These are phyloP conservation scores for Albula goreensis DNA, from an alignment of 2,113 vertebrate species.

Conservation along the genomic window DNA sequence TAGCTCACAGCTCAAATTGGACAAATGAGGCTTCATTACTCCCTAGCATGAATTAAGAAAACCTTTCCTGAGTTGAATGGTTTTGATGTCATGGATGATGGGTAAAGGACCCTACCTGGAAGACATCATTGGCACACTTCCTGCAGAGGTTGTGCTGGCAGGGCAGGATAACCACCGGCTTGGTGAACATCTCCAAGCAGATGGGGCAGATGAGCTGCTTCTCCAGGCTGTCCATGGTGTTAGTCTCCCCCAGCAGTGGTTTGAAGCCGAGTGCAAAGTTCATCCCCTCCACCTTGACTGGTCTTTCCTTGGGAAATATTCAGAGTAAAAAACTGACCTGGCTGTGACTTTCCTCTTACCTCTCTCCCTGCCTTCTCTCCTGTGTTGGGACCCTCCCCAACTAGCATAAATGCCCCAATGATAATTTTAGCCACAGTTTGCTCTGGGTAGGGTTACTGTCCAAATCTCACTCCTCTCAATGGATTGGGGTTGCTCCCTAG, in stretches of 20 bases:
- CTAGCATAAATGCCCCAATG: conserved; percentile 20
- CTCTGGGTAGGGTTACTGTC: conserved; percentile 63
- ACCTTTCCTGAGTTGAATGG: too few species aligned
- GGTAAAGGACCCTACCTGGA: conserved; percentile 59
- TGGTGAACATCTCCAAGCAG: conserved; percentile 79
- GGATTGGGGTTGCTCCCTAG: not conserved
- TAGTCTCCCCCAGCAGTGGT: conserved; percentile 73
- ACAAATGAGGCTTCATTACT: not conserved
- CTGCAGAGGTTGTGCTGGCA: conserved; percentile 81
- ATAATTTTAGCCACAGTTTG: conserved; percentile 68
- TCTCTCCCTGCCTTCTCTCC: conserved; percentile 23
- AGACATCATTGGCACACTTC: conserved; percentile 78
- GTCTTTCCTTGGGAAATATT: not conserved
- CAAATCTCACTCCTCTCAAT: conserved; percentile 45
- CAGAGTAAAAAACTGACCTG: not conserved
- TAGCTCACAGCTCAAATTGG: not conserved
- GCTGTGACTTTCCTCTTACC: not conserved
- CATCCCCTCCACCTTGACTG: conserved; percentile 64
- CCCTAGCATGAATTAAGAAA: too few species aligned
- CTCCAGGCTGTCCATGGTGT: conserved; percentile 81
- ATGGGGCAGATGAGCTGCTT: conserved; percentile 81
- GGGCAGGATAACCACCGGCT: conserved; percentile 79
- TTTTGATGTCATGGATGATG: not conserved
- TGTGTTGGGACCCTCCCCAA: conserved; percentile 35
- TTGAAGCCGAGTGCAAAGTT: conserved; percentile 81